phyloP scores from a whole-genome alignment of 2,797 vertebrate species.

The Menidia menidia region DNA sequence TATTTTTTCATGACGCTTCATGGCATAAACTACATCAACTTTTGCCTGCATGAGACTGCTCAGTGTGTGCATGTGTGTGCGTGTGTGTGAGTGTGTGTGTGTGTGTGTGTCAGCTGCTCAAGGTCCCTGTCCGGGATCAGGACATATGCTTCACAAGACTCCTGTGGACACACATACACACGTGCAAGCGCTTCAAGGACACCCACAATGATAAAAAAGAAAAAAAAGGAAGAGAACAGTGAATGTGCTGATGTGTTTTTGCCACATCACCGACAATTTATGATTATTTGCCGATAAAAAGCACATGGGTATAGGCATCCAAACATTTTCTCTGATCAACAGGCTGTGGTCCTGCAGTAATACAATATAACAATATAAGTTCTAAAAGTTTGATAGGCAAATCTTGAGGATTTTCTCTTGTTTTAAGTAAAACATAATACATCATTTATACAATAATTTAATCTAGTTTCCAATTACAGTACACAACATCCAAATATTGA shows the following conservation, averaged over 20 bases:
- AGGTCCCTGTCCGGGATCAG: slow-evolving; percentile 47
- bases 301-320: background rate
- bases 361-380: slow-evolving; percentile 25
- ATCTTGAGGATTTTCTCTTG: background rate
- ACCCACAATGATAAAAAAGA: slow-evolving; percentile 25
- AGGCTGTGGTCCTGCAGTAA: slow-evolving; percentile 1
- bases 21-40: slow-evolving; percentile 10
- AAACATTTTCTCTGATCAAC: slow-evolving; percentile 12
- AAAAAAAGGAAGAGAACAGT: background rate
- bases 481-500: slow-evolving; percentile 1
- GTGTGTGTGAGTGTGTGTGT: slow-evolving; percentile 20
- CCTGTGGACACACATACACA: slow-evolving; percentile 62
- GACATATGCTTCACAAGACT: slow-evolving; percentile 72
- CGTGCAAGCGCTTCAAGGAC: slow-evolving; percentile 28
- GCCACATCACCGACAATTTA: slow-evolving; percentile 25
- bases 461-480: background rate
- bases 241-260: slow-evolving; percentile 25
- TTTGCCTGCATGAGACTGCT: slow-evolving; percentile 33
- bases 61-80: slow-evolving; percentile 23
- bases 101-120: slow-evolving; percentile 54
- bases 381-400: slow-evolving; percentile 13
- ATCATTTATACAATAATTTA: slow-evolving; percentile 2
- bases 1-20: background rate
- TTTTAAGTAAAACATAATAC: background rate
- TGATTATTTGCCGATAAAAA: slow-evolving; percentile 14